A percentile compares a stretch with the other conserved stretches of the same genome.
phyloP scores from a whole-genome alignment of 2,797 vertebrate species.

The Rhinichthys osculus region DNA sequence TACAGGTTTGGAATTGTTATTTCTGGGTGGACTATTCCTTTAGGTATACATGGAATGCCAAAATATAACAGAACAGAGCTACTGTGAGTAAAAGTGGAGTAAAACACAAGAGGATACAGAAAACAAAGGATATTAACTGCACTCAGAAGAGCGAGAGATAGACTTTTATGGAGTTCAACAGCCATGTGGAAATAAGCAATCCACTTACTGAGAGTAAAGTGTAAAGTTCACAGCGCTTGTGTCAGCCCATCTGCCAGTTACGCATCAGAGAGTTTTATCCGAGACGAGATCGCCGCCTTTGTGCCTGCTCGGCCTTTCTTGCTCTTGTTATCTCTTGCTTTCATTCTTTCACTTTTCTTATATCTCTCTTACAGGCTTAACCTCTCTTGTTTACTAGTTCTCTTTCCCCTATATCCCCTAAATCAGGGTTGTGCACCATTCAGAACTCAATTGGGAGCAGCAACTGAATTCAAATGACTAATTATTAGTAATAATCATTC shows the following conservation, averaged over 20 bases:
- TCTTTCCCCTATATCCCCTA: constrained; percentile 68
- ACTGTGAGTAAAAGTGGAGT: constrained; percentile 9
- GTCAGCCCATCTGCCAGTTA: constrained; percentile 66
- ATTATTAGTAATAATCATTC: neutral
- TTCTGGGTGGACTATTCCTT: neutral
- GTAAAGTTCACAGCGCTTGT: constrained; percentile 72
- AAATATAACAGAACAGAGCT: neutral
- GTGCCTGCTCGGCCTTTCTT: neutral
- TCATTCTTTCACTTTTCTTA: constrained; percentile 1
- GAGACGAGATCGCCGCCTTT: constrained; percentile 42
- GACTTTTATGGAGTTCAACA: constrained; percentile 63
- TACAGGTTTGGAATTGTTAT: neutral
- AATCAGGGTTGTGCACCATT: constrained; percentile 19
- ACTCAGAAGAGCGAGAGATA: neutral
- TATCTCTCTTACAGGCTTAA: constrained; percentile 11
- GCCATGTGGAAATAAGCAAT: constrained; percentile 69
- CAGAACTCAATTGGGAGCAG: neutral
- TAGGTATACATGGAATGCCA: neutral
- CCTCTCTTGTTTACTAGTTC: constrained; percentile 55
- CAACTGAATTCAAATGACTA: neutral
- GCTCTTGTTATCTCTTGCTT: constrained; percentile 28
- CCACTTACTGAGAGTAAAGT: constrained; percentile 67
- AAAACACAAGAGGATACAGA: constrained; percentile 27
- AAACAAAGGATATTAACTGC: constrained; percentile 19
- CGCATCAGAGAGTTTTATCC: constrained; percentile 56